Conservation (phyloP, 2,888 invertebrate species). For the Tuberolachnus salignus region DNA sequence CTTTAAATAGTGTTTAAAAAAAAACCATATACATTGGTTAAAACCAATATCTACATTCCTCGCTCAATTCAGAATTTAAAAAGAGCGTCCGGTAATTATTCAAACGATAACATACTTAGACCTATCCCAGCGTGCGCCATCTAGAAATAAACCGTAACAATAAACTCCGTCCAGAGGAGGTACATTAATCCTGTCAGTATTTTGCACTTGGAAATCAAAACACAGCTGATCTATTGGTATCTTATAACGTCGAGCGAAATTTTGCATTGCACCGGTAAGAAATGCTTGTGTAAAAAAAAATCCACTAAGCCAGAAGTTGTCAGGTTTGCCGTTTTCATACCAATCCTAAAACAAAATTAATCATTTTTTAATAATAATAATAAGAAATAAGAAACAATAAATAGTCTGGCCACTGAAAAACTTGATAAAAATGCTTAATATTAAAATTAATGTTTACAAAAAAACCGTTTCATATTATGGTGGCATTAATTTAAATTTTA, state of each 20-base stretch:
- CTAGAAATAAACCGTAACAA: constrained; percentile 78
- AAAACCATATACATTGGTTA: too few species aligned
- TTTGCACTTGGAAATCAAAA: constrained; percentile 74
- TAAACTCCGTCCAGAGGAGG: constrained; percentile 71
- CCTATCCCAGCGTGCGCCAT: constrained; percentile 86
- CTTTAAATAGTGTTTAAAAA: too few species aligned
- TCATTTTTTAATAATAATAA: not conserved
- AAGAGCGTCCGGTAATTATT: too few species aligned
- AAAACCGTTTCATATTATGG: too few species aligned
- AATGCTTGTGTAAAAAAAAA: constrained; percentile 94
- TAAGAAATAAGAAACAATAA: too few species aligned
- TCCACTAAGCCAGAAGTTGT: constrained; percentile 88
- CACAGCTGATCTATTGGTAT: constrained; percentile 84
- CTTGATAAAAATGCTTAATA: too few species aligned
- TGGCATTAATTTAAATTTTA: too few species aligned
- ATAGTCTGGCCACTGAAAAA: too few species aligned
- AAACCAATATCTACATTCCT: too few species aligned
- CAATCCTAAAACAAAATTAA: constrained; percentile 63
- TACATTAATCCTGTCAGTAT: constrained; percentile 42
- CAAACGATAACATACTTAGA: constrained; percentile 61
- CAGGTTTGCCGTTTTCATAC: constrained; percentile 74
- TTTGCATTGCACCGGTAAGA: constrained; percentile 87
- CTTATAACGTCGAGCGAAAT: constrained; percentile 82
- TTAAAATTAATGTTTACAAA: too few species aligned
- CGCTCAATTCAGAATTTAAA: too few species aligned